Base-by-base conservation (phyloP, 2,113 vertebrate species). In the Crypturellus undulatus region DNA sequence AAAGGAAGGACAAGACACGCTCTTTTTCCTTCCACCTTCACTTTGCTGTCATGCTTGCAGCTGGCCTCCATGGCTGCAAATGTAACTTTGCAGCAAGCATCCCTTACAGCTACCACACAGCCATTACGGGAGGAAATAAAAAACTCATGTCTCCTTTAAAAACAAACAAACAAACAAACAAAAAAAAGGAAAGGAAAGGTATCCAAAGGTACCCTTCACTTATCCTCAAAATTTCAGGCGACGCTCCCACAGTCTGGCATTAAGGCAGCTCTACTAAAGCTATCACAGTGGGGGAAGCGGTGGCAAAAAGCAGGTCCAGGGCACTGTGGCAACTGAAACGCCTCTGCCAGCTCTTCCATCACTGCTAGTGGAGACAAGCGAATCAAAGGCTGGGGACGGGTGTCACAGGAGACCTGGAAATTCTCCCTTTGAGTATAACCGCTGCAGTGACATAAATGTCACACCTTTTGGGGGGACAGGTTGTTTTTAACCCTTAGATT, bases 401-500 rank as follows among this genome's bases (percentile, higher is more conserved):
- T 59, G 25, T 84, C 32, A 62, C 20, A 63, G 65, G 82, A 93
- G 85, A 81, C 36, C 20, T 91, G 40, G 38, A 73, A 86, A 83
- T 82, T 34, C 21, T 87, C 69, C 80, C 75, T 79, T 7, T 56
- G 73, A 75, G 15, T 25, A 22, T 86, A 93, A 85, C 12, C 34
- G 38, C 69, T 93, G 38, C 83, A 94, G 87, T 76, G 52, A 67
- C 79, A 86, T 32, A 83, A 84, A 90, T 92, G 72, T 90, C 69
- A 69, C 58, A 96, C 16, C 60, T 84, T 92, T 71, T 36, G 38
- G 58, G 67, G 75, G 64, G 94, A 92, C 84, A 91, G 94, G 92
- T 95, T 96, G 96, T 88, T 96, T 97, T 98, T 98, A 98, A 98
- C 97, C 97, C 97, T 96, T 98, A 94, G 91, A 96, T 95, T 79